These are phyloP conservation scores for Mustela nigripes DNA, from an alignment of 2,113 vertebrate genomes.

Conservation along the genomic window DNA sequence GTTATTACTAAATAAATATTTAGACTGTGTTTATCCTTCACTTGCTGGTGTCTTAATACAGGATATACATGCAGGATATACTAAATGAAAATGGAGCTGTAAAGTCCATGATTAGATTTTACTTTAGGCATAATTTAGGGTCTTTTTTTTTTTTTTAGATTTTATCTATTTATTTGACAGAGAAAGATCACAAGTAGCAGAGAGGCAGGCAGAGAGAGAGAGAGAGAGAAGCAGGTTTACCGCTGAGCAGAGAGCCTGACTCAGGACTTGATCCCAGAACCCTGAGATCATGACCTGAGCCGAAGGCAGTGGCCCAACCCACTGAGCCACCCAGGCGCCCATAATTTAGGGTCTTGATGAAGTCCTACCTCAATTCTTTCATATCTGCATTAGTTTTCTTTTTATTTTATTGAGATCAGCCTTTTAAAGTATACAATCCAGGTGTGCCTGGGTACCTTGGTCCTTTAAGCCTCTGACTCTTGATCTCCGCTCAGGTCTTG, in stretches of 20 bases:
- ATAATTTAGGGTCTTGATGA: not conserved
- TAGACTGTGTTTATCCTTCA: not conserved
- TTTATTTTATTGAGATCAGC: not conserved
- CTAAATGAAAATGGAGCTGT: not conserved
- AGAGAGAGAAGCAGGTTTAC: no score
- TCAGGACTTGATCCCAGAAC: no score
- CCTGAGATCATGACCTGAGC: no score
- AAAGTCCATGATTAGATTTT: not conserved
- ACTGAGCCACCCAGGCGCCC: not conserved
- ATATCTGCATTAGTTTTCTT: not conserved
- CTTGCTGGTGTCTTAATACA: not conserved
- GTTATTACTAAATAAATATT: conserved; percentile 12
- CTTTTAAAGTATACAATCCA: not conserved
- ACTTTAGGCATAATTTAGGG: not conserved
- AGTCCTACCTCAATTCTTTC: conserved; percentile 21
- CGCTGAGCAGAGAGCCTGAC: no score
- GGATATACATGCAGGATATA: not conserved
- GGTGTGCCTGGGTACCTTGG: not conserved
- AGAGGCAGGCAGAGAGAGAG: no score
- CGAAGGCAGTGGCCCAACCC: no score
- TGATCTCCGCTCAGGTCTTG: not conserved
- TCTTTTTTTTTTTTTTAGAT: not conserved
- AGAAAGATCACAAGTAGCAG: no score
- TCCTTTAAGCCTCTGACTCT: not conserved
- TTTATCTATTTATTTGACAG: no score